Percentiles rank a stretch among this genome's conserved stretches.
Conservation (phyloP, 2,797 vertebrate genomes). For the Pipistrellus pipistrellus region DNA sequence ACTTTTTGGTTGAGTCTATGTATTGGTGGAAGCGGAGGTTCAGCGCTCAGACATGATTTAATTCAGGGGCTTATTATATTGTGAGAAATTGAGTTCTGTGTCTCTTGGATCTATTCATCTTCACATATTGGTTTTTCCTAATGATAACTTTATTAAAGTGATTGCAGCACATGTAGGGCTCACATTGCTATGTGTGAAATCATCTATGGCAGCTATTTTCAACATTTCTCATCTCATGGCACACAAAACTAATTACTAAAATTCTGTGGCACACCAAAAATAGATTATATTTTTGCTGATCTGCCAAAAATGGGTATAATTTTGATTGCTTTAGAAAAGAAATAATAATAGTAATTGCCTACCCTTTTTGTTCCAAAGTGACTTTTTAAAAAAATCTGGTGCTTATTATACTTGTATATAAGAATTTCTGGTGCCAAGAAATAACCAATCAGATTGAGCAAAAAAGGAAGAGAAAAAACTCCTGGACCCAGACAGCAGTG, state of each 20-base stretch:
- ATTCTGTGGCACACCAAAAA: background rate
- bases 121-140: background rate
- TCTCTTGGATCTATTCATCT: background rate
- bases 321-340: background rate
- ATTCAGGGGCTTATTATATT: background rate
- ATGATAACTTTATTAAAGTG: constrained; percentile 40
- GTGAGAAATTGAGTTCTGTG: background rate
- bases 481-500: background rate
- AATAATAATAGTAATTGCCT: background rate
- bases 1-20: background rate
- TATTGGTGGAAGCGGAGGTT: background rate
- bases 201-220: background rate
- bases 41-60: background rate
- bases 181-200: background rate
- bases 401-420: background rate
- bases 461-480: background rate
- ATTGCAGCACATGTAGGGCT: background rate
- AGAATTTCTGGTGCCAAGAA: background rate
- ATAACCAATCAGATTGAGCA: background rate
- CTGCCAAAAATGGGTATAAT: background rate
- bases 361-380: background rate
- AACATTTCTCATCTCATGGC: background rate
- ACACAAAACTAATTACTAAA: background rate
- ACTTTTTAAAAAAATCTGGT: background rate
- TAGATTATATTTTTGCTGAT: background rate